Evolutionary conservation across 2,888 invertebrate species (phyloP), one percentile per base, ranked within the genome.

Genomic region (Odontocolon sp.): DNA sequence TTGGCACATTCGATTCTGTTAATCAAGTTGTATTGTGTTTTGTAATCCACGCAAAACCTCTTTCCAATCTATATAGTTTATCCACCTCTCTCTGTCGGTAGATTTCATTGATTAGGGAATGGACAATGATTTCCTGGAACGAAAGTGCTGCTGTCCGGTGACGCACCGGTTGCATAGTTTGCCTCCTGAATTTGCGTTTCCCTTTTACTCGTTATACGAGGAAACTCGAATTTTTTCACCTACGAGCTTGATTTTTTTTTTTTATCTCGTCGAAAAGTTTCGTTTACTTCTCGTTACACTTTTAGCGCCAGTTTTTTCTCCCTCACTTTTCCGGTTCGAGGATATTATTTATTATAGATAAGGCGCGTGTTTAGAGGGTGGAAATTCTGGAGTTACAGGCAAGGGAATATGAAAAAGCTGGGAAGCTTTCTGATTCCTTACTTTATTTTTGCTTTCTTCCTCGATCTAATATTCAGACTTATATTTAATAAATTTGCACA

Each of bases 1-100:
- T n/a, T n/a, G n/a, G n/a, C n/a, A n/a, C n/a, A n/a, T n/a, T n/a
- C n/a, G n/a, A n/a, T n/a, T n/a, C n/a, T n/a, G 67, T 68, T 69
- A 68, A 77, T 59, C 68, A 77, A 72, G 68, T 77, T 72, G 63
- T 68, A 77, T 77, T 72, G 77, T 72, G 63, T 57, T 67, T 36
- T 66, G 54, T 16, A 38, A 47, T 18, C 45, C 45, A 42, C 61
- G 31, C 47, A 36, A 42, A 45, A 45, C 42, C 28, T 52, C 31
- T 2, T n/a, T 52, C 70, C 38, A 61, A 31, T 52, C 42, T 45
- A 40, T 38, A 11, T 3, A n/a, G 36, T 8, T 8, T n/a, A 18
- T 16, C 31, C 47, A 31, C 40, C 21, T 9, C 33, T 23, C 33
- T 64, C 40, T 47, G 28, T 69, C 23, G 26, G 33, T 16, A 36